Evolutionary conservation across 2,888 invertebrate genomes (phyloP).

Genomic region (Bimastos eiseni): DNA sequence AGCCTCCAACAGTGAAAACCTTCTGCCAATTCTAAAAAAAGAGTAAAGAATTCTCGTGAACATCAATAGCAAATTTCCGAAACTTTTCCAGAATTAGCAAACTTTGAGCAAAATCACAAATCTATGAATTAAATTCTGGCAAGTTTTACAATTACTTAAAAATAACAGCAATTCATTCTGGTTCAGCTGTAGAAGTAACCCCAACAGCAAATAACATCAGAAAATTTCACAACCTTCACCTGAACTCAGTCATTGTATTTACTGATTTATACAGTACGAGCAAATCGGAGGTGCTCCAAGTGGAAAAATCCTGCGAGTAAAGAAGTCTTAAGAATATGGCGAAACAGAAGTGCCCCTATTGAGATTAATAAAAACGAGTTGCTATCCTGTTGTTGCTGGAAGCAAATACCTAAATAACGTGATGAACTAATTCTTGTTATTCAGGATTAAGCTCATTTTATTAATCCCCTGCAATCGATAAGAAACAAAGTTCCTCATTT

Average conservation of each 20-base stretch:
- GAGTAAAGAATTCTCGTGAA: neutral
- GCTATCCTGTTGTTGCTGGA: neutral
- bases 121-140: neutral
- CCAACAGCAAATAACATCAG: neutral
- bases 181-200: neutral
- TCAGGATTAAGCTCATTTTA: neutral
- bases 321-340: no score
- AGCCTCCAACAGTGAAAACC: neutral
- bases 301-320: no score
- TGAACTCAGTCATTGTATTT: no score
- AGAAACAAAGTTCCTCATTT: neutral
- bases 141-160: neutral
- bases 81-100: neutral
- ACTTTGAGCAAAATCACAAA: slow-evolving; percentile 6
- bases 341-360: no score
- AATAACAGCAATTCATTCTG: neutral
- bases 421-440: neutral
- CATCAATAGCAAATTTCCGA: neutral
- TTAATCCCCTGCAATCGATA: neutral
- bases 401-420: neutral
- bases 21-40: neutral
- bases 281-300: no score
- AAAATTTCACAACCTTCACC: neutral
- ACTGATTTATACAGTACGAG: no score
- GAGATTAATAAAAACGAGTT: no score